Evolutionary conservation across 2,888 invertebrate species (phyloP).

Genomic region (Ptychoptera contaminata): DNA sequence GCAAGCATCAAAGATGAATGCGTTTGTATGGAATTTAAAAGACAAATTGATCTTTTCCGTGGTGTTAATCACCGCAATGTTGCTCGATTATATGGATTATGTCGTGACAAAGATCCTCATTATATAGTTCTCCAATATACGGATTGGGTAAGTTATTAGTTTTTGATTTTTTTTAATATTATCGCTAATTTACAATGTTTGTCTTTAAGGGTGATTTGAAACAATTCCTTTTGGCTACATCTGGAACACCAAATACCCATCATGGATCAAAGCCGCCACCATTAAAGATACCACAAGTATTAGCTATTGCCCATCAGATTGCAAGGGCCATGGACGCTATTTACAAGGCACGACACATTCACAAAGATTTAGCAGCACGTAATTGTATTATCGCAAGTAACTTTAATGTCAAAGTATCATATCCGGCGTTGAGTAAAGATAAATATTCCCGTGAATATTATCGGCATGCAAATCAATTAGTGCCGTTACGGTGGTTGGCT

Average conservation of each 20-base stretch:
- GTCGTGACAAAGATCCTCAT: conserved; percentile 71
- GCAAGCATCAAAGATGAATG: conserved; percentile 52
- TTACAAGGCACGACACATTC: conserved; percentile 60
- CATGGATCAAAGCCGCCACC: conserved; percentile 31
- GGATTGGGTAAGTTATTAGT: conserved; percentile 58
- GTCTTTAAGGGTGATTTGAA: conserved; percentile 73
- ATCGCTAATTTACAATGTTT: conserved; percentile 19
- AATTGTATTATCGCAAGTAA: conserved; percentile 79
- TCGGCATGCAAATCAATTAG: conserved; percentile 65
- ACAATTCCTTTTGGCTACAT: conserved; percentile 58
- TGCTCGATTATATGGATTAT: conserved; percentile 62
- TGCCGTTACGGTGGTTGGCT: conserved; percentile 84
- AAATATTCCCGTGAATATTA: conserved; percentile 84
- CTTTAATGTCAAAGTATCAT: conserved; percentile 64
- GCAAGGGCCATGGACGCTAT: conserved; percentile 70
- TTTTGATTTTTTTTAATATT: conserved; percentile 21
- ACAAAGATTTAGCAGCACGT: conserved; percentile 80
- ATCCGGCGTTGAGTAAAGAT: conserved; percentile 63
- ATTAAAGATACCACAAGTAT: conserved; percentile 49
- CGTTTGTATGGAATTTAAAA: conserved; percentile 66
- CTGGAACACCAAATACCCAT: conserved; percentile 23
- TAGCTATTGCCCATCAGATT: conserved; percentile 56
- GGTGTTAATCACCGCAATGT: conserved; percentile 73
- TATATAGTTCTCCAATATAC: conserved; percentile 81
- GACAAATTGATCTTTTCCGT: conserved; percentile 75